phyloP scores from a whole-genome alignment of 2,888 invertebrate genomes.

The Leptothorax acervorum region DNA sequence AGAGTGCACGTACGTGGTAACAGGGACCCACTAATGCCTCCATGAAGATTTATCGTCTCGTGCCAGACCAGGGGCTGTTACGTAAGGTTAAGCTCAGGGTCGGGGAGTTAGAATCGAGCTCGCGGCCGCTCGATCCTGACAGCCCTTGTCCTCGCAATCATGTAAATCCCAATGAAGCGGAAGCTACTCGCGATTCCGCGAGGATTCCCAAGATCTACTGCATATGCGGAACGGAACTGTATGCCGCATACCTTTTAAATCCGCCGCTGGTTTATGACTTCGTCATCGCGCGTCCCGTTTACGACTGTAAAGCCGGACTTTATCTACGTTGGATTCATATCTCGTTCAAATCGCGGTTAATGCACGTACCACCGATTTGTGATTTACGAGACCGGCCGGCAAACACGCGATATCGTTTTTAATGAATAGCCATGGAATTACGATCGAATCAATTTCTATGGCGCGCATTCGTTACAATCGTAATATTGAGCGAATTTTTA shows the following conservation, averaged over 20 bases:
- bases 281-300: conserved; percentile 38
- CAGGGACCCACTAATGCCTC: conserved; percentile 64
- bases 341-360: conserved; percentile 43
- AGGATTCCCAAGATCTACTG: conserved; percentile 29
- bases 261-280: conserved; percentile 33
- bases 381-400: conserved; percentile 21
- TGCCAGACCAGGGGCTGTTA: conserved; percentile 62
- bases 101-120: conserved; percentile 66
- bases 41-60: conserved; percentile 67
- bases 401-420: conserved; percentile 33
- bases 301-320: conserved; percentile 38
- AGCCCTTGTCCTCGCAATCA: conserved; percentile 59
- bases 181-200: conserved; percentile 30
- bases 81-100: conserved; percentile 74
- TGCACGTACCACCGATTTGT: conserved; percentile 38
- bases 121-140: conserved; percentile 1
- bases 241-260: conserved; percentile 27
- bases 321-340: conserved; percentile 26
- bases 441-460: conserved; percentile 38
- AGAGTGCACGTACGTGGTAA: conserved; percentile 24
- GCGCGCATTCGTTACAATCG: conserved; percentile 34
- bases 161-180: conserved; percentile 66
- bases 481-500: conserved; percentile 31
- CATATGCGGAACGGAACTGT: background rate
- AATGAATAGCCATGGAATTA: conserved; percentile 47